These are phyloP conservation scores for Andrena fulva DNA, from an alignment of 2,888 invertebrate genomes.

Conservation along the genomic window DNA sequence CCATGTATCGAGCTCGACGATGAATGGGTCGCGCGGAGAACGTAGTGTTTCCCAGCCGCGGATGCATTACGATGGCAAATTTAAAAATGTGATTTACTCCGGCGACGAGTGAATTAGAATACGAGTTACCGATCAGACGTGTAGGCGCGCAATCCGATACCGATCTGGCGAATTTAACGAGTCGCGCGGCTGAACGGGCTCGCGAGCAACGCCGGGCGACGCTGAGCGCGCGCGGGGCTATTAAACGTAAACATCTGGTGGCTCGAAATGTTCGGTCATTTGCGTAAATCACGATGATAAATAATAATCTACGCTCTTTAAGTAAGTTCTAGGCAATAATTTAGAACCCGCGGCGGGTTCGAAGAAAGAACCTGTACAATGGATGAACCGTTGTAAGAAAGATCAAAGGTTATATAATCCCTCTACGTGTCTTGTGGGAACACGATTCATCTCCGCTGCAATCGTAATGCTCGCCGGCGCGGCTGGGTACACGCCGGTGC, in stretches of 20 bases:
- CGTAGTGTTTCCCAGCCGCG: slow-evolving; percentile 9
- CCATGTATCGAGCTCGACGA: slow-evolving; percentile 50
- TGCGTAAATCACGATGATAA: slow-evolving; percentile 76
- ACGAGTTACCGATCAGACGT: slow-evolving; percentile 50
- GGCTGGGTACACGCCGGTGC: slow-evolving; percentile 34
- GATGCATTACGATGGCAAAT: slow-evolving; percentile 48
- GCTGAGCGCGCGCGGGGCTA: slow-evolving; percentile 54
- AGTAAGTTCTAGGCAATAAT: slow-evolving; percentile 75
- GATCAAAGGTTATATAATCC: slow-evolving; percentile 76
- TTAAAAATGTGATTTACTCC: slow-evolving; percentile 58
- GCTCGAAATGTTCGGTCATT: slow-evolving; percentile 75
- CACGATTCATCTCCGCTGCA: slow-evolving; percentile 74
- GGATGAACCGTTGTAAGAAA: slow-evolving; percentile 75
- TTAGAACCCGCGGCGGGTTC: slow-evolving; percentile 70
- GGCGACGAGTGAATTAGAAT: slow-evolving; percentile 66
- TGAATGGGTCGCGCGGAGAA: slow-evolving; percentile 33
- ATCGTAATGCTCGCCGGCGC: slow-evolving; percentile 69
- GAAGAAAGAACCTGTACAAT: slow-evolving; percentile 74
- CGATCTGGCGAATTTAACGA: slow-evolving; percentile 65
- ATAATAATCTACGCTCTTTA: slow-evolving; percentile 75
- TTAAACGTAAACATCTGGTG: slow-evolving; percentile 75
- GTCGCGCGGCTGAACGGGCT: slow-evolving; percentile 31
- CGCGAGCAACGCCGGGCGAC: slow-evolving; percentile 22
- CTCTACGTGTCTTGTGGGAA: slow-evolving; percentile 76
- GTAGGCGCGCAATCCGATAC: slow-evolving; percentile 66